Evolutionary conservation across 2,888 invertebrate species (phyloP), one percentile per base, ranked within the genome.

Genomic region (Megaustenia siamemsis): DNA sequence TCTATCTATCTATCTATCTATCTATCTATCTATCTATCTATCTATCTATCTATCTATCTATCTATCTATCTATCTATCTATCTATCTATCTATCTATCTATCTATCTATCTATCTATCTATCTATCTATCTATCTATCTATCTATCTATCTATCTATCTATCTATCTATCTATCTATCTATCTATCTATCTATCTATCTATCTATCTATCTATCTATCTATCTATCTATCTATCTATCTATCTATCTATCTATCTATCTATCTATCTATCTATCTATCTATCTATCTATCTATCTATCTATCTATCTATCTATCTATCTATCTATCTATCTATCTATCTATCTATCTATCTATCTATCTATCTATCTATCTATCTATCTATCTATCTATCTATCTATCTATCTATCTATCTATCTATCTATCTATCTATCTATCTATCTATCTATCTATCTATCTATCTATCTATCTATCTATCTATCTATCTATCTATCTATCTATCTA

Each of bases 1-100:
- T 63, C 63, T 63, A 63, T 63, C 63, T 63, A 63, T 63, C 63
- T 63, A 63, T 63, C 63, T 63, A 63, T 63, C 63, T 63, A 63
- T 63, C 63, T 63, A 63, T 63, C 63, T 63, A 63, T 63, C 63
- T 63, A 63, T 63, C 63, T 63, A 63, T 63, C 63, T 63, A 63
- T 63, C 63, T 63, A 63, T 63, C 63, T 63, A 63, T 63, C 63
- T 63, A 63, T 63, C 63, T 63, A 63, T 63, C 63, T 63, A 63
- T 63, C 63, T 63, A 63, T 63, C 63, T 63, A 63, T 63, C 63
- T 28, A 63, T 63, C 63, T 63, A 63, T 63, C 63, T 28, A 63
- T 63, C 63, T 28, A 63, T 63, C 63, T 28, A 63, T 63, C 63
- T 28, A 63, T 63, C 63, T 28, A 63, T 63, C 28, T 12, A 10